Evolutionary conservation across 1,140 invertebrate species (phyloP).

Genomic region (Drosophila ercepeae): DNA sequence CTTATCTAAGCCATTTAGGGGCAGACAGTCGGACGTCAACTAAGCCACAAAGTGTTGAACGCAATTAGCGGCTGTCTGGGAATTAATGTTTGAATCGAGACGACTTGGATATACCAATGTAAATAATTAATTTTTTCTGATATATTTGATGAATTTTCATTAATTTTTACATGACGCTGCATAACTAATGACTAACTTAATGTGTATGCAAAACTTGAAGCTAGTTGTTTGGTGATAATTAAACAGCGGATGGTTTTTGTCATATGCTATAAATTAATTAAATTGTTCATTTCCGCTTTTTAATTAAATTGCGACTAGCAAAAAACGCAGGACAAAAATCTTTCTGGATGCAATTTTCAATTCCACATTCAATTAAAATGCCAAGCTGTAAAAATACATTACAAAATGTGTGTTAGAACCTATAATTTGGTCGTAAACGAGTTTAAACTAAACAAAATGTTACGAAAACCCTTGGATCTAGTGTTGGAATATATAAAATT

Average conservation of each 20-base stretch:
- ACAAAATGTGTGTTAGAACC: background rate
- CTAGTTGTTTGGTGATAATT: constrained; percentile 25
- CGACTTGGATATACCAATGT: background rate
- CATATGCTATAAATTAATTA: constrained; percentile 64
- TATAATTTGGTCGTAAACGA: background rate
- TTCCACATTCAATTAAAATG: constrained; percentile 66
- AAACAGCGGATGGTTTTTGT: constrained; percentile 23
- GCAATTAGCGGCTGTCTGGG: constrained; percentile 42
- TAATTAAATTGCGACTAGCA: constrained; percentile 56
- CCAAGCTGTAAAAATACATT: constrained; percentile 40
- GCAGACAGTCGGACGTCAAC: constrained; percentile 21
- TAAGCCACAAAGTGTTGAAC: constrained; percentile 26
- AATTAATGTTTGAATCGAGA: background rate
- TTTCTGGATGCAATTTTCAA: constrained; percentile 26
- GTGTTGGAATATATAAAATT: background rate
- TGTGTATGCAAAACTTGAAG: background rate
- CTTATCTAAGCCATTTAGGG: constrained; percentile 43
- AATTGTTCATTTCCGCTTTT: constrained; percentile 73
- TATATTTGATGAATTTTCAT: background rate
- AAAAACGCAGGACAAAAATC: constrained; percentile 5
- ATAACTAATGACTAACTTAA: constrained; percentile 12
- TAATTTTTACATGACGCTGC: constrained; percentile 5
- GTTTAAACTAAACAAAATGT: background rate
- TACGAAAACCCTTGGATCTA: too few relatives aligned
- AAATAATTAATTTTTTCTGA: background rate